phyloP scores from a whole-genome alignment of 2,797 vertebrate genomes.

The Macropus fuliginosus region DNA sequence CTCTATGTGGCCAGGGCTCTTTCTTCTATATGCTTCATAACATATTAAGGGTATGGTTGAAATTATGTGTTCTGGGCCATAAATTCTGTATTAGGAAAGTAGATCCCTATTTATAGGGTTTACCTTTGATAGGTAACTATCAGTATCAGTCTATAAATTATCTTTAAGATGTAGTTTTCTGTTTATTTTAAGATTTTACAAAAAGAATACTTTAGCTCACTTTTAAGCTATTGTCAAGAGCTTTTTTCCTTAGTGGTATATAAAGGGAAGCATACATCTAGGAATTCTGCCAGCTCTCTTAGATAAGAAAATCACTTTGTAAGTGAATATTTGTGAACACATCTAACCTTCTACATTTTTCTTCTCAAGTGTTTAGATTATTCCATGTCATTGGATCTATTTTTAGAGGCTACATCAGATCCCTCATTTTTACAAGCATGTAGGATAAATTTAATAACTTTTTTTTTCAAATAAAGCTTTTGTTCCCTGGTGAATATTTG shows the following conservation, averaged over 20 bases:
- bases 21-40: not conserved
- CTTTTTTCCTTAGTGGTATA: constrained; percentile 55
- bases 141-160: not conserved
- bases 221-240: constrained; percentile 60
- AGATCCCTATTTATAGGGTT: not conserved
- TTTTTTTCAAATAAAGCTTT: constrained; percentile 36
- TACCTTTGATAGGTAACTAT: not conserved
- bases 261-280: constrained; percentile 71
- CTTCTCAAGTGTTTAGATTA: not conserved
- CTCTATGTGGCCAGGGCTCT: not conserved
- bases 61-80: not conserved
- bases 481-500: constrained; percentile 1
- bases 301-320: constrained; percentile 76
- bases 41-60: not conserved
- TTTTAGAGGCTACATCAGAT: constrained; percentile 58
- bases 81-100: not conserved
- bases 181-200: constrained; percentile 48
- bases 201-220: constrained; percentile 32
- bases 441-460: constrained; percentile 61
- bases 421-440: constrained; percentile 39
- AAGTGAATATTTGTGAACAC: constrained; percentile 68
- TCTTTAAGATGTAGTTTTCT: constrained; percentile 39
- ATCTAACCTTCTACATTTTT: constrained; percentile 51
- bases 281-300: constrained; percentile 71
- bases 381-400: constrained; percentile 42